phyloP scores from a whole-genome alignment of 2,797 vertebrate genomes.

The Poecilia velifera region DNA sequence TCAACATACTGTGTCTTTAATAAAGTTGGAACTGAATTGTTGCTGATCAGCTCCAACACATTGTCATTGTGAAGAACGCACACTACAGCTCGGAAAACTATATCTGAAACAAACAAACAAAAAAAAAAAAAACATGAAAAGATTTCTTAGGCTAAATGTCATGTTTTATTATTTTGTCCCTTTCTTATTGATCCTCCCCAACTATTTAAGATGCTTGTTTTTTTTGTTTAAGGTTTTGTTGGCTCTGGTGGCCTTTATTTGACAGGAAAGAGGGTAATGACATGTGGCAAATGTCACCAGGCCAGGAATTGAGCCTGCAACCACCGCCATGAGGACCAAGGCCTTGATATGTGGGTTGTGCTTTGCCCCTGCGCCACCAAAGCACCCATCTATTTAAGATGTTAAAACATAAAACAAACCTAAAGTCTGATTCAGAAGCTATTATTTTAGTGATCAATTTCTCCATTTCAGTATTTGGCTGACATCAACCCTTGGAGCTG shows the following conservation, averaged over 20 bases:
- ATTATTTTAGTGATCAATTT: slow-evolving; percentile 24
- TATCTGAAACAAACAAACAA: not conserved
- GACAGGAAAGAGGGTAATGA: too few species aligned
- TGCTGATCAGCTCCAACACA: not conserved
- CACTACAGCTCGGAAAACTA: not conserved
- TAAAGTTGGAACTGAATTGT: too few species aligned
- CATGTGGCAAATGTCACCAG: too few species aligned
- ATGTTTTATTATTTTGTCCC: not conserved
- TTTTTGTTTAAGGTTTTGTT: too few species aligned
- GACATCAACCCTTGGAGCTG: slow-evolving; percentile 31
- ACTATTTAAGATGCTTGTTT: not conserved
- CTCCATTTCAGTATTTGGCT: slow-evolving; percentile 17
- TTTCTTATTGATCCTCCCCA: not conserved
- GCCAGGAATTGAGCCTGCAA: too few species aligned
- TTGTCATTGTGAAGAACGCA: not conserved
- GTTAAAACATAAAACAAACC: slow-evolving; percentile 7
- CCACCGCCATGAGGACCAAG: too few species aligned
- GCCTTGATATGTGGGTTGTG: too few species aligned
- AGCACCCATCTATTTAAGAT: not conserved
- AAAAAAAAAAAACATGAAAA: not conserved
- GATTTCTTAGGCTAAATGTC: not conserved
- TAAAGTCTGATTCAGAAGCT: slow-evolving; percentile 24
- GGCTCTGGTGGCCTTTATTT: too few species aligned
- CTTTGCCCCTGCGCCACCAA: too few species aligned
- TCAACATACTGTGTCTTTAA: too few species aligned